These are phyloP conservation scores for Philotrypesis tridentata DNA, from an alignment of 1,140 invertebrate genomes.

Conservation along the genomic window DNA sequence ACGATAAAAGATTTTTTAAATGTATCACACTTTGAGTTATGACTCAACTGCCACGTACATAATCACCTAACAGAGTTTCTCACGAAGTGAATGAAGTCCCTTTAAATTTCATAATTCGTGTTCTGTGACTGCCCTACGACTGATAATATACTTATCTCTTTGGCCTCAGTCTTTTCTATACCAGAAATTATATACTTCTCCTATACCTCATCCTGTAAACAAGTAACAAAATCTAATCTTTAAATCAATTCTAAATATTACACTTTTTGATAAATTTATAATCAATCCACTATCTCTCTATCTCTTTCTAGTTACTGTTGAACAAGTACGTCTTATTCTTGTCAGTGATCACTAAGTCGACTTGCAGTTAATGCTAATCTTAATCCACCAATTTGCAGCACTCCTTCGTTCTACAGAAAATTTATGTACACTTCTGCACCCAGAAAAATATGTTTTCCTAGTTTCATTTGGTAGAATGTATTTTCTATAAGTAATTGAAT, in stretches of 20 bases:
- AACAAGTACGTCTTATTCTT: background rate
- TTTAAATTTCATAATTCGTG: background rate
- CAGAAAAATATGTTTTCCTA: conserved; percentile 84
- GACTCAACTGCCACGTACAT: conserved; percentile 40
- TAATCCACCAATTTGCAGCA: conserved; percentile 41
- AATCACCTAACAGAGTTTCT: conserved; percentile 33
- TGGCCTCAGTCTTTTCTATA: conserved; percentile 48
- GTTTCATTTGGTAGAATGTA: conserved; percentile 78
- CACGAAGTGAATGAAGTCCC: background rate
- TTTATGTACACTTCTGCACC: conserved; percentile 81
- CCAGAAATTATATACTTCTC: background rate
- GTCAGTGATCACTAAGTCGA: conserved; percentile 45
- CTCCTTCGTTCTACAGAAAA: conserved; percentile 49
- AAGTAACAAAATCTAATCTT: background rate
- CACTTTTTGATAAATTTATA: background rate
- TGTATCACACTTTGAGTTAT: conserved; percentile 38
- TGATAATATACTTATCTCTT: conserved; percentile 44
- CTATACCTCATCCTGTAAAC: background rate
- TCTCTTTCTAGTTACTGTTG: conserved; percentile 13
- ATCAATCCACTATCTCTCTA: conserved; percentile 19
- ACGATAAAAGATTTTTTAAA: conserved; percentile 48
- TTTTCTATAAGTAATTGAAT: conserved; percentile 73
- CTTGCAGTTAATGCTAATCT: conserved; percentile 40
- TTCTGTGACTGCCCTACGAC: background rate
- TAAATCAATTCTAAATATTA: background rate